A percentile compares a stretch with the other conserved stretches of the same genome.
phyloP scores from a whole-genome alignment of 37 sponge, comb jelly and placozoan genomes.

The Agelas oroides region DNA sequence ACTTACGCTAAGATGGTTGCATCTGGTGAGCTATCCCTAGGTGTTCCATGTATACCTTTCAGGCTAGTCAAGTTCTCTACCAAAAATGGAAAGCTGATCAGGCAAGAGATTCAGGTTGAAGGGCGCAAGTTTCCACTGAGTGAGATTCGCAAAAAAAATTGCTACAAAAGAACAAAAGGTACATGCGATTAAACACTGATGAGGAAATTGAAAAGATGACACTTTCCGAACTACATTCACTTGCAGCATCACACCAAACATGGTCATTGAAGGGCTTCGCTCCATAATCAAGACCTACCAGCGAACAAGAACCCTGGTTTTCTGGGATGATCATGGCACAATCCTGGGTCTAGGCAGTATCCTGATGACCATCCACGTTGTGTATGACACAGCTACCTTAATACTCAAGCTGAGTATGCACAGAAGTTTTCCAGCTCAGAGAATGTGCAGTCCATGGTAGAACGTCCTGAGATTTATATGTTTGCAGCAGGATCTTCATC shows the following conservation, averaged over 20 bases:
- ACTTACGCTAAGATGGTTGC: constrained; percentile 24
- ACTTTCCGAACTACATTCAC: neutral
- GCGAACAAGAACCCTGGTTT: constrained; percentile 28
- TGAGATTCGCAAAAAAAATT: constrained; percentile 21
- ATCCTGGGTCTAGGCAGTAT: constrained; percentile 29
- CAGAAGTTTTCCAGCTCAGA: neutral
- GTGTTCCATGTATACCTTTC: constrained; percentile 16
- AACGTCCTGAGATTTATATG: constrained; percentile 29
- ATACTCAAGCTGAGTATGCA: constrained; percentile 23
- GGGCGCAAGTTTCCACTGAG: constrained; percentile 46
- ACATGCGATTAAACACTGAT: constrained; percentile 44
- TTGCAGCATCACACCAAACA: neutral
- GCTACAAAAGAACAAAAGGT: constrained; percentile 13
- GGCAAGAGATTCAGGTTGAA: neutral
- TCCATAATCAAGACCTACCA: neutral
- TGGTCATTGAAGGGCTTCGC: neutral
- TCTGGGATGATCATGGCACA: constrained; percentile 51
- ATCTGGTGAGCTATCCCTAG: constrained; percentile 18
- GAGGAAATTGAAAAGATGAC: constrained; percentile 24
- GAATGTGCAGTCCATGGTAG: constrained; percentile 33
- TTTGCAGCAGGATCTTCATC: neutral
- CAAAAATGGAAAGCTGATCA: constrained; percentile 13
- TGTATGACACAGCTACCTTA: constrained; percentile 37
- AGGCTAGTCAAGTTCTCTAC: neutral
- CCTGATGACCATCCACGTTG: constrained; percentile 37